A percentile compares a stretch with the other conserved stretches of the same genome.
Conservation (phyloP, 2,797 vertebrate genomes). For the Tiaroga cobitis region DNA sequence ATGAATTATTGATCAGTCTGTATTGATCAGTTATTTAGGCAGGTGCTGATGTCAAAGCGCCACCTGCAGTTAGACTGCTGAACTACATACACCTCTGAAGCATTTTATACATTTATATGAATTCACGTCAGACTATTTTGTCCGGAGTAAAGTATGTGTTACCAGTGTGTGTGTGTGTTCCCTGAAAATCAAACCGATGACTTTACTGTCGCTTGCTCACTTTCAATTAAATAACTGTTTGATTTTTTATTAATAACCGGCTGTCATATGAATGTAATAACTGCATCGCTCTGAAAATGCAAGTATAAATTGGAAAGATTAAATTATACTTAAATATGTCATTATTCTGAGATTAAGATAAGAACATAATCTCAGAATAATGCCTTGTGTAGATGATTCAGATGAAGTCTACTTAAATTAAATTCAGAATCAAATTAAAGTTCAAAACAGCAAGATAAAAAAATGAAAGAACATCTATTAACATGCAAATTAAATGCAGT, state of each 20-base stretch:
- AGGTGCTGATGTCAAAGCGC: neutral
- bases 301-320: neutral
- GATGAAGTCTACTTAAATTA: neutral
- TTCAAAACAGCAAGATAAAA: constrained; percentile 15
- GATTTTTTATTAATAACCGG: neutral
- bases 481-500: constrained; percentile 8
- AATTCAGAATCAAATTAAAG: constrained; percentile 11
- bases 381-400: neutral
- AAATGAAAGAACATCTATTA: constrained; percentile 13
- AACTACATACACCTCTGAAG: neutral
- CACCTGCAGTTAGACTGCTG: constrained; percentile 33
- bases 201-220: neutral
- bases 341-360: neutral
- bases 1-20: neutral
- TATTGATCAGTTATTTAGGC: neutral
- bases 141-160: neutral
- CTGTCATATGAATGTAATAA: neutral
- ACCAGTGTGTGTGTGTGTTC: neutral
- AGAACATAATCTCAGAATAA: neutral
- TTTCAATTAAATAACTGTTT: neutral
- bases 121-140: neutral
- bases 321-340: neutral
- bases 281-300: neutral
- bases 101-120: neutral
- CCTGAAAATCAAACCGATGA: neutral